Conservation (phyloP, 1,140 invertebrate species). For the Octopus sinensis region DNA sequence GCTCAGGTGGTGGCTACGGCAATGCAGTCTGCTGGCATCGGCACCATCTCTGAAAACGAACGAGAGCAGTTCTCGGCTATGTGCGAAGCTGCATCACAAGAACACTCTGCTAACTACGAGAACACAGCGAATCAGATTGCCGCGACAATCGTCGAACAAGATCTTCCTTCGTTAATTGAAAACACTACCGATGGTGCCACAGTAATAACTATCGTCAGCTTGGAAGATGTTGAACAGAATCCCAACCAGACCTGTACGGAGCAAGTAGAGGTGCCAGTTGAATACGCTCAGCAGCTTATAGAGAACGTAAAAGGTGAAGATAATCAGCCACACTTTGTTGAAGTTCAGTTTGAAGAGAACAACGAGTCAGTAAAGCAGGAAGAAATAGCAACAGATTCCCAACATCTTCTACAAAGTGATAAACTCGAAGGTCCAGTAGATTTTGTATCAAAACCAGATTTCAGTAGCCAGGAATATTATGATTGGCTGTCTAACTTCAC, state of each 20-base stretch:
- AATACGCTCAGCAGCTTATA: constrained; percentile 33
- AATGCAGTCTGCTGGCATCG: constrained; percentile 2
- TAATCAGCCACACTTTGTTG: constrained; percentile 32
- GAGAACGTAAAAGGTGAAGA: constrained; percentile 19
- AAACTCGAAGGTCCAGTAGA: constrained; percentile 23
- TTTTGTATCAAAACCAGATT: constrained; percentile 46
- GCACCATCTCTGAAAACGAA: background rate
- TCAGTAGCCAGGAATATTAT: constrained; percentile 52
- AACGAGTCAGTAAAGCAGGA: constrained; percentile 18
- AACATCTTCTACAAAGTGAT: constrained; percentile 4
- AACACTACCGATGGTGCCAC: background rate
- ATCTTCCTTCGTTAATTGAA: background rate
- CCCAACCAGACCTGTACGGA: background rate
- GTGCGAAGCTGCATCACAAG: background rate
- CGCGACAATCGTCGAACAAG: background rate
- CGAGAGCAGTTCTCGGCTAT: background rate
- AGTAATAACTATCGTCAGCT: constrained; percentile 4
- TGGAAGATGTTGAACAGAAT: background rate
- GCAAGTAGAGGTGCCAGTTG: constrained; percentile 24
- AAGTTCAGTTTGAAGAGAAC: constrained; percentile 33
- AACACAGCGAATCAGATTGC: background rate
- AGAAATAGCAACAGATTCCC: background rate
- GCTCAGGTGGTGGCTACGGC: constrained; percentile 1
- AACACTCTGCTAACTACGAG: background rate
- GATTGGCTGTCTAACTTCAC: constrained; percentile 53